These are phyloP conservation scores for Phrynocephalus guinanensis DNA, from an alignment of 2,797 vertebrate genomes.

Conservation along the genomic window DNA sequence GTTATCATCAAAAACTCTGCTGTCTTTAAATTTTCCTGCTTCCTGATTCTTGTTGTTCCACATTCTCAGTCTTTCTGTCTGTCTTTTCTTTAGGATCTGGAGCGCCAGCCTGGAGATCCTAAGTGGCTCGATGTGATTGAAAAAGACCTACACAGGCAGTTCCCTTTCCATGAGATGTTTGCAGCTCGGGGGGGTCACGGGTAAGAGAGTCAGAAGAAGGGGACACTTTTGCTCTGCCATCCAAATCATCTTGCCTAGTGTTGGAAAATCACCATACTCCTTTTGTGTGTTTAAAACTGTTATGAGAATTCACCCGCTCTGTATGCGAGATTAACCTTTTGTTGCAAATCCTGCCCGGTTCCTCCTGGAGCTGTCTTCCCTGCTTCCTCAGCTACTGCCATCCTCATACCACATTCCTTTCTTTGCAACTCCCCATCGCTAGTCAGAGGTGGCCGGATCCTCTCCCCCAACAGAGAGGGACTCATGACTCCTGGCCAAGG, in stretches of 20 bases:
- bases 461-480: too few species aligned
- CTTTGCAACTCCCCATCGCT: not conserved
- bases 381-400: not conserved
- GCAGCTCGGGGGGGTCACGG: conserved; percentile 89
- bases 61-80: conserved; percentile 27
- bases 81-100: conserved; percentile 82
- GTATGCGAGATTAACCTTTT: not conserved
- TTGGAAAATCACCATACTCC: not conserved
- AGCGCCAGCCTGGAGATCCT: conserved; percentile 87
- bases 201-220: conserved; percentile 69
- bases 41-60: not conserved
- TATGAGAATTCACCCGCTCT: not conserved
- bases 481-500: too few species aligned
- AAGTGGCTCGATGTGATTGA: conserved; percentile 95
- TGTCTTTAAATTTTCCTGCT: too few species aligned
- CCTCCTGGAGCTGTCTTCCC: not conserved
- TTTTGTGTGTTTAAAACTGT: not conserved
- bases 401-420: not conserved
- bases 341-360: not conserved
- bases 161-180: conserved; percentile 94
- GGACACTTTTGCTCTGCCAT: too few species aligned
- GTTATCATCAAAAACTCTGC: too few species aligned
- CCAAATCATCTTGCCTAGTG: not conserved
- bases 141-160: conserved; percentile 92
- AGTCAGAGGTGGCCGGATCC: too few species aligned